These are phyloP conservation scores for Peromyscus attwateri DNA, from an alignment of 2,797 vertebrate genomes.

Conservation along the genomic window DNA sequence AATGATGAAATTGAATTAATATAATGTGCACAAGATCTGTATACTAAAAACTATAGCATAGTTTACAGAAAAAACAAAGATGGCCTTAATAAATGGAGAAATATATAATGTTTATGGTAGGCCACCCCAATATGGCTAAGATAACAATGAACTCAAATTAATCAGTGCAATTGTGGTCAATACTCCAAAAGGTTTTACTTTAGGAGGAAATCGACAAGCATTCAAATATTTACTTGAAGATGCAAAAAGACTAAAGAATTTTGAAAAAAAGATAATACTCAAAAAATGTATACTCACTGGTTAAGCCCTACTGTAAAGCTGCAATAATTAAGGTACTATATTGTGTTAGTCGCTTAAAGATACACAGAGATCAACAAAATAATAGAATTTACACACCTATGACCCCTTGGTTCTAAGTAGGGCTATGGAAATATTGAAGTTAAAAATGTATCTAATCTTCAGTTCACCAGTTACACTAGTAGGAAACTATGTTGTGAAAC, in stretches of 20 bases:
- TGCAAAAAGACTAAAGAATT: constrained; percentile 5
- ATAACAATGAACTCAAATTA: neutral
- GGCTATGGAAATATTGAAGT: neutral
- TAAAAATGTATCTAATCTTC: neutral
- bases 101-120: neutral
- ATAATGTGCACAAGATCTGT: neutral
- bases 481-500: constrained; percentile 8
- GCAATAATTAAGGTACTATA: neutral
- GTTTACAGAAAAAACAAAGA: constrained; percentile 32
- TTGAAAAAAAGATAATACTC: constrained; percentile 16
- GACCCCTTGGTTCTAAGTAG: constrained; percentile 25
- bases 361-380: neutral
- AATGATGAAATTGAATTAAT: neutral
- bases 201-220: neutral
- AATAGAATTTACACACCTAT: neutral
- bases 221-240: constrained; percentile 40
- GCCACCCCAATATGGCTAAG: neutral
- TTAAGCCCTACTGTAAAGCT: neutral
- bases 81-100: neutral
- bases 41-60: neutral
- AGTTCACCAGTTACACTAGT: neutral
- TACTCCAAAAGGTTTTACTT: neutral
- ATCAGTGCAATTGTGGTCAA: neutral
- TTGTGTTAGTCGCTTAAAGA: constrained; percentile 22
- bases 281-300: neutral